These are phyloP conservation scores for Sipha flava DNA, from an alignment of 1,140 invertebrate genomes.

Conservation along the genomic window DNA sequence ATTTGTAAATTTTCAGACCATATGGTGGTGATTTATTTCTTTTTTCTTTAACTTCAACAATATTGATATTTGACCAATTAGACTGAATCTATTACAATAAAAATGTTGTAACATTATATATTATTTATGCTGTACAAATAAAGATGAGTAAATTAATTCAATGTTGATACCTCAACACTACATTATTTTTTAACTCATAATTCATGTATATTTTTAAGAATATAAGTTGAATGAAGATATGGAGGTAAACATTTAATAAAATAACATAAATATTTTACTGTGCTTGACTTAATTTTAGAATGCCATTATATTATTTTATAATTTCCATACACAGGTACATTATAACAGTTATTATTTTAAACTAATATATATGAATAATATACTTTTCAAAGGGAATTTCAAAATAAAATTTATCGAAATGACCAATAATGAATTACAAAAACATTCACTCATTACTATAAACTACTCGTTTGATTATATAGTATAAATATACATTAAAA, in stretches of 20 bases:
- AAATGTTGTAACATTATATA: no score
- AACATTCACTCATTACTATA: constrained; percentile 21
- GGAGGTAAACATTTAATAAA: neutral
- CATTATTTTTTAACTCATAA: neutral
- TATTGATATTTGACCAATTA: no score
- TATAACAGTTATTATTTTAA: neutral
- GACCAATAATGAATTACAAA: constrained; percentile 12
- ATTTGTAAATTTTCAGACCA: no score
- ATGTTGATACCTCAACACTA: neutral
- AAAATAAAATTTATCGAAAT: constrained; percentile 17
- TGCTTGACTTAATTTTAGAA: neutral
- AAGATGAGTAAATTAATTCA: no score
- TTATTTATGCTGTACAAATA: no score
- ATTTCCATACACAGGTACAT: neutral
- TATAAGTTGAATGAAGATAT: neutral
- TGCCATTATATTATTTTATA: neutral
- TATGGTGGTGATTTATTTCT: no score
- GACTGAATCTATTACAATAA: no score
- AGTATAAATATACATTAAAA: neutral
- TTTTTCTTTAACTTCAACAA: no score
- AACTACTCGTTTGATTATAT: constrained; percentile 32
- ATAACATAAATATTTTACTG: neutral
- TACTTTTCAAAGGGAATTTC: neutral
- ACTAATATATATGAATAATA: neutral
- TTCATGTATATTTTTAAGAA: neutral